Conservation (phyloP, 2,113 vertebrate species). For the Mellivora capensis region DNA sequence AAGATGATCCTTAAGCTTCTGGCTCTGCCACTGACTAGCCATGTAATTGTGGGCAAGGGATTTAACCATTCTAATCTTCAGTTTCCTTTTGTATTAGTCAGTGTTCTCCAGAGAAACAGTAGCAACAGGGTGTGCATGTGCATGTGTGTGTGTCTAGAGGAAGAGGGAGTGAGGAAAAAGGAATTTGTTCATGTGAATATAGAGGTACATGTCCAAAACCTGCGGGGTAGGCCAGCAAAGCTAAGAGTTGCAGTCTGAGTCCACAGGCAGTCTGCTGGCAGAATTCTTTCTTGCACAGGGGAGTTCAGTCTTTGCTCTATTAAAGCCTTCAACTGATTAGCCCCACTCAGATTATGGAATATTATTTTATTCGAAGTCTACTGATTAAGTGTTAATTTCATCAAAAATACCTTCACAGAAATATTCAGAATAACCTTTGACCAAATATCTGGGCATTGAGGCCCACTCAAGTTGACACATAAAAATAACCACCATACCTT, state of each 20-base stretch:
- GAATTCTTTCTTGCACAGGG: background rate
- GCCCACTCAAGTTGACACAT: background rate
- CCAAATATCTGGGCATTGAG: background rate
- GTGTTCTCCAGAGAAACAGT: background rate
- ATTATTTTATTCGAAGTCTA: background rate
- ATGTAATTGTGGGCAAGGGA: background rate
- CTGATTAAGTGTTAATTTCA: background rate
- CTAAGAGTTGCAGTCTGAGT: background rate
- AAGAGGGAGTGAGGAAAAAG: background rate
- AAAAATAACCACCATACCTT: conserved; percentile 9
- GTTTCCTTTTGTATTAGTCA: background rate
- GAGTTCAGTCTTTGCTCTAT: background rate
- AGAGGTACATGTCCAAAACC: background rate
- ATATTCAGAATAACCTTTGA: conserved; percentile 4
- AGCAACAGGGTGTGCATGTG: background rate
- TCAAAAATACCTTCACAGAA: background rate
- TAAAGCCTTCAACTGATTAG: background rate
- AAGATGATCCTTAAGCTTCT: background rate
- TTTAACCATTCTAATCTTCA: background rate
- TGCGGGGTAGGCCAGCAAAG: background rate
- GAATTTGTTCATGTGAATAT: background rate
- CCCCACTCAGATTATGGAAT: background rate
- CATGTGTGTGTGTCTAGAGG: background rate
- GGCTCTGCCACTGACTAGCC: background rate
- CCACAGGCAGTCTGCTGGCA: background rate